Evolutionary conservation across 2,888 invertebrate genomes (phyloP), one percentile per base, ranked within the genome.

Genomic region (Sipha maydis): DNA sequence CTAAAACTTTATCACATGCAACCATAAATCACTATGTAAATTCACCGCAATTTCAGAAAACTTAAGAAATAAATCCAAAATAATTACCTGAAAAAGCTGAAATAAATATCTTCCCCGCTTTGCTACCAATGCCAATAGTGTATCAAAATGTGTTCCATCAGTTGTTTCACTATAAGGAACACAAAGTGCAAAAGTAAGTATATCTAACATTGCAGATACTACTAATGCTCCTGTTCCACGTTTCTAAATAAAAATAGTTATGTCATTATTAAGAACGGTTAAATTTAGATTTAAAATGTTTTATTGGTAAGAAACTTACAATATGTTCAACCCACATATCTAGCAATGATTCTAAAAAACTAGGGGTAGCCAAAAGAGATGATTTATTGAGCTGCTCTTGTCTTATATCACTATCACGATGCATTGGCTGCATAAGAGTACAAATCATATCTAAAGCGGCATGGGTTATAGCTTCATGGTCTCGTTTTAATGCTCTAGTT

Each of bases 161-260:
- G 99, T 99, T 8, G 99, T 99, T 93, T 99, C 99, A 91, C 98
- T 98, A 93, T 99, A 99, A 8, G 99, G 99, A 90, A 99, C 98
- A 93, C 99, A 99, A 75, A 99, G 94, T 7, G 98, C 96, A 93
- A 99, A 99, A 71, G 99, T 99, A 90, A 99, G 93, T 92, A 99
- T 97, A 92, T 99, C 99, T 92, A 99, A 93, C 98, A 99, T 98
- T 90, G 98, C 97, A 56, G 98, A 96, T 90, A 99, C 97, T 25
- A 99, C 97, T 82, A 99, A 93, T 78, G 99, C 99, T 7, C 99
- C 99, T 86, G 98, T 98, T 84, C 97, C 97, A 90, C 96, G 96
- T 89, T 94, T 95, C 98, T 98, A 92, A n/a, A n/a, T 92, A 25
- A 31, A 38, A 82, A 56, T 56, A n/a, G 25, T 61, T 61, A 61